Percentiles rank a stretch among this genome's conserved stretches.
Evolutionary conservation across 2,113 vertebrate genomes (phyloP).

Genomic region (Nothocercus julius): DNA sequence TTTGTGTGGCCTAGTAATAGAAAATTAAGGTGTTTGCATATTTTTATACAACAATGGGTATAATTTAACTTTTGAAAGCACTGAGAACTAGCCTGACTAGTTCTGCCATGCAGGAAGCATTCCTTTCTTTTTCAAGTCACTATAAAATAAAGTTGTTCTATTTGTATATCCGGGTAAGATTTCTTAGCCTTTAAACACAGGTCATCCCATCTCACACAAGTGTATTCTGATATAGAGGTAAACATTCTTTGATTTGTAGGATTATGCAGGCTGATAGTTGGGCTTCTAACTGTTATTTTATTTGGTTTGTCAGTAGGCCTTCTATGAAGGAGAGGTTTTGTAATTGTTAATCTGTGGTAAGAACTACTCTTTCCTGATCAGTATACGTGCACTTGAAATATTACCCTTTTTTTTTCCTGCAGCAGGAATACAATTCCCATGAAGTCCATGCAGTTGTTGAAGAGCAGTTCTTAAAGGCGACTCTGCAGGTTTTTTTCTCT

Average conservation of each 20-base stretch:
- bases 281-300: not conserved
- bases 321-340: not conserved
- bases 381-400: not conserved
- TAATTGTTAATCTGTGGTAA: not conserved
- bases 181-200: not conserved
- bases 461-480: not conserved
- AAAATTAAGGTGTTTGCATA: not conserved
- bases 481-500: not conserved
- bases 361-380: constrained; percentile 15
- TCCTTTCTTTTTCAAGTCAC: not conserved
- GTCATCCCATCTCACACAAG: not conserved
- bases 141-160: not conserved
- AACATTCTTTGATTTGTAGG: not conserved
- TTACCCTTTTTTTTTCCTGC: not conserved
- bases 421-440: not conserved
- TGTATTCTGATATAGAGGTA: not conserved
- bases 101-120: not conserved
- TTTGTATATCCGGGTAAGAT: not conserved
- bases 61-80: constrained; percentile 3
- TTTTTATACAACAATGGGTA: not conserved
- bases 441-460: not conserved
- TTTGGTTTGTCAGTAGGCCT: not conserved
- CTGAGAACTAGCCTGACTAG: not conserved
- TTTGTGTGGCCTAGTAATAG: not conserved
- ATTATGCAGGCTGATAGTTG: not conserved